Base-by-base conservation (phyloP, 2,888 invertebrate species). In the Diogma glabrata region DNA sequence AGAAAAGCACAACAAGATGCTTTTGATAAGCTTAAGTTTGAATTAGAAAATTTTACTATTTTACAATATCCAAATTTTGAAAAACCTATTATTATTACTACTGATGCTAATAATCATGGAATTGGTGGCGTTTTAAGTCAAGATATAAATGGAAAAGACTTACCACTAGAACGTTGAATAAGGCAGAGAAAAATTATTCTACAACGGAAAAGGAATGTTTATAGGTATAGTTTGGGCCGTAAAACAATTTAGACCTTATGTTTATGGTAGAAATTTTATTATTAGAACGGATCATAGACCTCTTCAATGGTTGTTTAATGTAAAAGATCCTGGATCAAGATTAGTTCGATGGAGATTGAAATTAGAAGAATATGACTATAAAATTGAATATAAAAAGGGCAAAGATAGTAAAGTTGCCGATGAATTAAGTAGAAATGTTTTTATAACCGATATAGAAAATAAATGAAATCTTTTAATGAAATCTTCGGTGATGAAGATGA, bases 331-430 rank as follows among this genome's bases (percentile, higher is more conserved):
- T 7, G 33, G 33, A 7, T 33, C 33, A 7, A 54, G 58, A 49
- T 38, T 66, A 9, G 50, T 60, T 6, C 46, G 60, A 30, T 63
- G 61, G 62, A 46, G 59, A 40, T 52, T 62, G 8, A 57, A 58
- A 53, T 51, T 63, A 7, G 56, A 57, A 26, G 59, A 61, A 48
- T 61, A 56, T 48, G 57, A 60, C 10, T 62, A 60, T 47, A 55
- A 57, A 30, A 54, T 62, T 3, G 47, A 51, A 4, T 59, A 60
- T 45, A 58, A 58, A 49, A 45, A 54, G 26, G 59, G 57, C 20
- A 56, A 54, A 45, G 17, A 33, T 45, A n/a, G n/a, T n/a, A n/a
- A n/a, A n/a, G n/a, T n/a, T n/a, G 59, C 60, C 7, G 57, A 59
- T 47, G 52, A 43, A 1, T 24, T 57, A 38, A 47, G 50, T n/a